Evolutionary conservation across 1,140 invertebrate genomes (phyloP).

Genomic region (Drosophila pectinifera): DNA sequence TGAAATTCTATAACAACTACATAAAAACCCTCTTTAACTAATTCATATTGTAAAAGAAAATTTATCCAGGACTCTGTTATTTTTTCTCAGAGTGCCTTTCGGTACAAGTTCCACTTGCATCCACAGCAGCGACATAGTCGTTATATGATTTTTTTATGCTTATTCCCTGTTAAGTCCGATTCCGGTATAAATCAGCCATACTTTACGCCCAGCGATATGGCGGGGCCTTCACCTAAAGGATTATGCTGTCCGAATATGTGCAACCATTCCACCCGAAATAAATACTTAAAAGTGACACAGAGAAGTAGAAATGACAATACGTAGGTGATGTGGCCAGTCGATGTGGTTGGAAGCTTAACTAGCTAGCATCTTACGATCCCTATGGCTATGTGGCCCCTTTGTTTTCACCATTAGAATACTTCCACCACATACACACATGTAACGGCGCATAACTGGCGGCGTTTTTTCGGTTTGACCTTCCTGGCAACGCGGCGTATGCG

Average conservation of each 20-base stretch:
- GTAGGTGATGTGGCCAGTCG: slow-evolving; percentile 4
- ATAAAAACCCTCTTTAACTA: too few relatives aligned
- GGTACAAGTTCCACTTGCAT: neutral
- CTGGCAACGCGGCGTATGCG: slow-evolving; percentile 61
- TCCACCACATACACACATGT: neutral
- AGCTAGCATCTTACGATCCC: slow-evolving; percentile 13
- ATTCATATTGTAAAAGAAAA: too few relatives aligned
- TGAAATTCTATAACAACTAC: too few relatives aligned
- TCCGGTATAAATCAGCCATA: slow-evolving; percentile 36
- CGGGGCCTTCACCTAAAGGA: slow-evolving; percentile 14
- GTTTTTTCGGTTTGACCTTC: slow-evolving; percentile 66
- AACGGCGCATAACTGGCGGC: slow-evolving; percentile 56
- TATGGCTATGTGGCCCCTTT: neutral
- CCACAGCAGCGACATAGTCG: slow-evolving; percentile 7
- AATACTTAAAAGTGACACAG: slow-evolving; percentile 12
- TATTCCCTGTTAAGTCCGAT: neutral
- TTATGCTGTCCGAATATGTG: slow-evolving; percentile 19
- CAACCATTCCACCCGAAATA: slow-evolving; percentile 7
- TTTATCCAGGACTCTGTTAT: too few relatives aligned
- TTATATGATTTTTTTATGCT: slow-evolving; percentile 12
- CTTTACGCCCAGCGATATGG: slow-evolving; percentile 28
- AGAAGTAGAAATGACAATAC: neutral
- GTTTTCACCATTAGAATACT: slow-evolving; percentile 11
- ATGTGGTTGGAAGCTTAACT: slow-evolving; percentile 12
- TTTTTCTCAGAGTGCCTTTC: neutral